A percentile compares a stretch with the other conserved stretches of the same genome.
phyloP scores from a whole-genome alignment of 2,797 vertebrate species.

The Centroberyx gerrardi region DNA sequence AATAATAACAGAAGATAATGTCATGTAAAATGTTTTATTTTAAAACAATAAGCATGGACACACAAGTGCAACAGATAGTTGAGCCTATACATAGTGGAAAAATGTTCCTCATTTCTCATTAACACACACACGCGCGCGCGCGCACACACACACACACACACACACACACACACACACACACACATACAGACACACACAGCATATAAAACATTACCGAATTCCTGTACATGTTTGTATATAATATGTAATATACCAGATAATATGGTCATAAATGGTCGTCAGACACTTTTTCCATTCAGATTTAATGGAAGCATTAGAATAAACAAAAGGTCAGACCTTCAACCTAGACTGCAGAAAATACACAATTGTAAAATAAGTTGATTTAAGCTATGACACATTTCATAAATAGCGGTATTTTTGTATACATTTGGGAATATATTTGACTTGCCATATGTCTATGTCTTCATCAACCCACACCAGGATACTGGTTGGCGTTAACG shows the following conservation, averaged over 20 bases:
- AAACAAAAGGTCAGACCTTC: conserved; percentile 35
- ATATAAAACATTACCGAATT: conserved; percentile 32
- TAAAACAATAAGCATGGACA: conserved; percentile 25
- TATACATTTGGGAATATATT: conserved; percentile 30
- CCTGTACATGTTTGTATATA: neutral
- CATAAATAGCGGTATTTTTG: neutral
- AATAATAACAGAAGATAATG: conserved; percentile 1
- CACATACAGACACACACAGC: neutral
- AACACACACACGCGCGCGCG: neutral
- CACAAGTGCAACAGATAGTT: neutral
- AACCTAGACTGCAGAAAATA: conserved; percentile 40
- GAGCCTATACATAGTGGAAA: neutral
- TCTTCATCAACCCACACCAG: conserved; percentile 51
- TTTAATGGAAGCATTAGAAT: conserved; percentile 40
- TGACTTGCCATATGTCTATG: conserved; percentile 8
- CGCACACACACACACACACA: too few relatives aligned
- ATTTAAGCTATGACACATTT: neutral
- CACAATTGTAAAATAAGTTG: neutral
- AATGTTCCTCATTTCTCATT: neutral
- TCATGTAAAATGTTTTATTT: conserved; percentile 42
- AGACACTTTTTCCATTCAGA: conserved; percentile 21
- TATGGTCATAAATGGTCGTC: conserved; percentile 49
- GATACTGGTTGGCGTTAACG: conserved; percentile 53
- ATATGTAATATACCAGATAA: conserved; percentile 24
- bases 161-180: neutral